Percentiles rank a stretch among this genome's conserved stretches.
These are phyloP conservation scores for Hylomyscus alleni DNA, from an alignment of 2,797 vertebrate genomes.

Conservation along the genomic window DNA sequence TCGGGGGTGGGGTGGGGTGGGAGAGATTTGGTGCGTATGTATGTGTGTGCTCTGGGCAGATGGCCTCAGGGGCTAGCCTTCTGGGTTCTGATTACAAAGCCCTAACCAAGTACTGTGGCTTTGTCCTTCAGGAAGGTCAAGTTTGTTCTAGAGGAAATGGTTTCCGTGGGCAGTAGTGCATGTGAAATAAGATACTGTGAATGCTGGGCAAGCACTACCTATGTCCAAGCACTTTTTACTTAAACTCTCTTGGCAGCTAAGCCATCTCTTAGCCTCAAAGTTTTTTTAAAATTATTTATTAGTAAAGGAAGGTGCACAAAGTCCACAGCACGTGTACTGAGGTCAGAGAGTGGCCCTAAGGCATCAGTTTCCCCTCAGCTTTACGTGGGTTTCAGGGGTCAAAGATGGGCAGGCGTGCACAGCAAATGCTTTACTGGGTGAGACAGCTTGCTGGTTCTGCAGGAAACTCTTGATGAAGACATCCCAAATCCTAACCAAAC, in stretches of 20 bases:
- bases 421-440: not conserved
- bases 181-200: not conserved
- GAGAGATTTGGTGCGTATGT: not conserved
- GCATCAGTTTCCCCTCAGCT: not conserved
- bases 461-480: not conserved
- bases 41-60: not conserved
- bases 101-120: not conserved
- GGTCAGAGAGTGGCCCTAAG: not conserved
- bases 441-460: too few relatives aligned
- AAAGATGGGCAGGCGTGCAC: not conserved
- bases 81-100: not conserved
- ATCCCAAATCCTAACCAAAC: not conserved
- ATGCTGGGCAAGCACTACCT: not conserved
- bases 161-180: not conserved
- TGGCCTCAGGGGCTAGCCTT: not conserved
- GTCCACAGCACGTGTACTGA: not conserved
- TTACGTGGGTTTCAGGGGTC: not conserved
- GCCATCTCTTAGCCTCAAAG: not conserved
- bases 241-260: not conserved
- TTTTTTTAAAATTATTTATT: not conserved
- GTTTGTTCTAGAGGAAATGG: not conserved
- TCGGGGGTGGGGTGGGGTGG: not conserved
- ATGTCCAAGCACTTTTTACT: not conserved
- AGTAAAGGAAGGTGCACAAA: not conserved
- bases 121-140: constrained; percentile 24